Conservation (phyloP, 2,113 vertebrate genomes). For the Danionella cerebrum region DNA sequence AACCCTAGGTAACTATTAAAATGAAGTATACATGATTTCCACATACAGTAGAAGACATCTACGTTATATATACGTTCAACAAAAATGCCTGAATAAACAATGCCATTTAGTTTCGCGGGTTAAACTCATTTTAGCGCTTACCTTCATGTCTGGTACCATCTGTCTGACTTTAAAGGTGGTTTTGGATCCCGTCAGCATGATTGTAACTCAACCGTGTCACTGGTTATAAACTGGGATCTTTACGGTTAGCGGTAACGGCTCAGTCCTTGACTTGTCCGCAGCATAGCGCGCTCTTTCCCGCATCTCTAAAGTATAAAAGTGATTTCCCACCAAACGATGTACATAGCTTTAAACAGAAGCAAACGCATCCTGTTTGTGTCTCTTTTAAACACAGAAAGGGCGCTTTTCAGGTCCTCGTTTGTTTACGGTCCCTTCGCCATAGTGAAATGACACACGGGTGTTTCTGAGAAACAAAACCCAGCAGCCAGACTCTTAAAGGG, state of each 20-base stretch:
- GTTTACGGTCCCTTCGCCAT: constrained; percentile 54
- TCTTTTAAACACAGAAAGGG: constrained; percentile 8
- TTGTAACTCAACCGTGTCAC: constrained; percentile 41
- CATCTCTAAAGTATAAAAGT: too few species aligned
- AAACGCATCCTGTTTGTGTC: not conserved
- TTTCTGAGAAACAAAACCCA: constrained; percentile 20
- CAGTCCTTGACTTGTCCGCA: constrained; percentile 19
- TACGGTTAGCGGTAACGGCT: too few species aligned
- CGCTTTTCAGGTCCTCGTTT: constrained; percentile 30
- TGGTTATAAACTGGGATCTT: too few species aligned
- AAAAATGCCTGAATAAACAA: too few species aligned
- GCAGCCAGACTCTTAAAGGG: constrained; percentile 60
- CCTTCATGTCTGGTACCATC: constrained; percentile 67
- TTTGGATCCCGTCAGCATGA: constrained; percentile 68
- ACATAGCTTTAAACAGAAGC: not conserved
- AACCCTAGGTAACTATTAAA: too few species aligned
- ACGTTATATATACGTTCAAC: too few species aligned
- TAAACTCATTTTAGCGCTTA: constrained; percentile 35
- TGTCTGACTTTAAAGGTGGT: constrained; percentile 74
- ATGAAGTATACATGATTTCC: too few species aligned
- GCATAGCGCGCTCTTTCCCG: constrained; percentile 19
- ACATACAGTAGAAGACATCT: too few species aligned
- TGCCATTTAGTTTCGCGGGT: too few species aligned
- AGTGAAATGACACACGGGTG: constrained; percentile 48
- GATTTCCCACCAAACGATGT: not conserved